Base-by-base conservation (phyloP, 2,888 invertebrate genomes). In the Drosophila kokeensis region DNA sequence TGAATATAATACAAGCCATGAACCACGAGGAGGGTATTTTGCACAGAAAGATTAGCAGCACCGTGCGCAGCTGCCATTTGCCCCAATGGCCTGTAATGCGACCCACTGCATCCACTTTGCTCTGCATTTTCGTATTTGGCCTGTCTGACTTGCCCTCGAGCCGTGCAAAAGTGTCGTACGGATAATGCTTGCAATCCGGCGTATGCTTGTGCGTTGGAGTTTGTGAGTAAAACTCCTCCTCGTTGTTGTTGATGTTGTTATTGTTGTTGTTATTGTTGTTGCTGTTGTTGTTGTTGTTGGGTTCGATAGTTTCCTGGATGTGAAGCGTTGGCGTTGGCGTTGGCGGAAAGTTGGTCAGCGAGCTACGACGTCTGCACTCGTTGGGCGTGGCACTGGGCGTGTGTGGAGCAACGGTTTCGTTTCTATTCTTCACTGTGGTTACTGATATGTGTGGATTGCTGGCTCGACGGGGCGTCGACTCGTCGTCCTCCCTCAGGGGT, bases 11-110 rank as follows among this genome's bases (percentile, higher is more conserved):
- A 73, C 93, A 93, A 3, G 94, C 93, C 94, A 94, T 94, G 71
- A 94, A 94, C 94, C 94, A 94, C 1, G 93, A 93, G 0, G 94
- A 93, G 2, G 94, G 94, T 58, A 93, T 93, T 80, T 94, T 94
- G 69, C 93, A 93, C 4, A 94, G 84, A 66, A 93, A 94, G 30
- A 94, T 93, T 15, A 94, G 79, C 5, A 93, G 79, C 2, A 94
- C 93, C 0, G 93, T 92, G 53, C 94, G 91, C 48, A 93, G 70
- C 71, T 94, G 94, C 94, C 94, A 94, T 77, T 90, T 92, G 30
- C 94, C 94, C 92, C 93, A 93, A 66, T 93, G 90, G 55, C 94
- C 94, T 27, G 93, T 93, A 29, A 93, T 91, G 32, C 91, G 91
- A 21, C 93, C 93, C n/a, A 93, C 93, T n/a, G 93, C 93, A 82